phyloP scores from a whole-genome alignment of 37 sponge, comb jelly and placozoan species.

The Mnemiopsis leidyi region DNA sequence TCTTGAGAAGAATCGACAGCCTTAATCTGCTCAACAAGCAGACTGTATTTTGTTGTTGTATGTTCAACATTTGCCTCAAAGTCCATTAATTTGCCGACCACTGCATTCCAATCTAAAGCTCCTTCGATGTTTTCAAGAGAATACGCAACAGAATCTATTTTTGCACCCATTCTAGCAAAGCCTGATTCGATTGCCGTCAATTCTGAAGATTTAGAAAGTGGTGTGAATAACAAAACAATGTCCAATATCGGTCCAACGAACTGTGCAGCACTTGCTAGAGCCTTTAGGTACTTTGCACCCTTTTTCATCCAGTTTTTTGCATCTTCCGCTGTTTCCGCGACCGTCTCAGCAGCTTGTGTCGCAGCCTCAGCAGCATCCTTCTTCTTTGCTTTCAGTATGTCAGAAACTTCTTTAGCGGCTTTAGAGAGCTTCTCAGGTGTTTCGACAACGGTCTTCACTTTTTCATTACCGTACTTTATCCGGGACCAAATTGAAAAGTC shows the following conservation, averaged over 20 bases:
- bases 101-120: not conserved
- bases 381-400: not conserved
- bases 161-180: slow-evolving; percentile 10
- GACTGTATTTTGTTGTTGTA: not conserved
- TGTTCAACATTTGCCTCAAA: slow-evolving; percentile 4
- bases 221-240: not conserved
- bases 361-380: not conserved
- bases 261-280: not conserved
- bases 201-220: not conserved
- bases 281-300: not conserved
- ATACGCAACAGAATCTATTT: slow-evolving; percentile 17
- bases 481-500: not conserved
- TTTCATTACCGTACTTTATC: not conserved
- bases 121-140: not conserved
- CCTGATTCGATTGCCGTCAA: slow-evolving; percentile 13
- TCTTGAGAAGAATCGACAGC: not conserved
- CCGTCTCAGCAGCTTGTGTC: not conserved
- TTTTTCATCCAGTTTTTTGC: not conserved
- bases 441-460: not conserved
- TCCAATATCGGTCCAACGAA: slow-evolving; percentile 2
- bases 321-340: not conserved
- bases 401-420: not conserved
- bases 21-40: not conserved
- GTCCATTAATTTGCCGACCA: not conserved
- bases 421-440: not conserved